A percentile compares a stretch with the other conserved stretches of the same genome.
phyloP scores from a whole-genome alignment of 2,113 vertebrate species.

The Platysteira castanea region DNA sequence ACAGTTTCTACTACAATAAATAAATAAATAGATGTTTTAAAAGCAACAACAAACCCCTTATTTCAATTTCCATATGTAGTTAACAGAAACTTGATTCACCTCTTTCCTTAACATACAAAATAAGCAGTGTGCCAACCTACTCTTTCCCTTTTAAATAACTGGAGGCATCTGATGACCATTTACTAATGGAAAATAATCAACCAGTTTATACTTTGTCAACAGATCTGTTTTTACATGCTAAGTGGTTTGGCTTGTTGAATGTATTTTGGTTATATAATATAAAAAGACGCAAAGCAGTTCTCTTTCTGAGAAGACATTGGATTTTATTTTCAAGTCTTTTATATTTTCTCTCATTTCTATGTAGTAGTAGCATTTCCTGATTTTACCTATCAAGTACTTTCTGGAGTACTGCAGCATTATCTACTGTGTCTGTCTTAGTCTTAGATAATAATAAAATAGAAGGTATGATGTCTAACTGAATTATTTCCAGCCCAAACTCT shows the following conservation, averaged over 20 bases:
- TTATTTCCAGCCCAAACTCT: background rate
- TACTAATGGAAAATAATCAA: background rate
- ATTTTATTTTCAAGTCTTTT: background rate
- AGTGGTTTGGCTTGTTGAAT: background rate
- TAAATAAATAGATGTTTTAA: background rate
- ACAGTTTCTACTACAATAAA: background rate
- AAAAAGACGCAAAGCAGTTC: rapidly evolving
- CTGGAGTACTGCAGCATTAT: background rate
- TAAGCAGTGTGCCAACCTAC: rapidly evolving
- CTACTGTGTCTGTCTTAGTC: background rate
- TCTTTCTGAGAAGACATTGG: background rate
- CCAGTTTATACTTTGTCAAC: background rate
- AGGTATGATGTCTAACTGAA: background rate
- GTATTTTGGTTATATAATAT: background rate
- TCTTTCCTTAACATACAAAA: background rate
- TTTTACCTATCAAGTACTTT: background rate
- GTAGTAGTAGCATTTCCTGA: background rate
- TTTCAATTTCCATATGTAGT: background rate
- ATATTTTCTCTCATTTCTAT: background rate
- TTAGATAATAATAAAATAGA: background rate
- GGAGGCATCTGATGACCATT: background rate
- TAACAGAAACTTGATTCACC: background rate
- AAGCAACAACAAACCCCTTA: background rate
- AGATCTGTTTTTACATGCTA: background rate
- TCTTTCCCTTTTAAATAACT: background rate